Percentiles rank a stretch among this genome's conserved stretches.
Evolutionary conservation across 1,140 invertebrate genomes (phyloP).

Genomic region (Mya arenaria): DNA sequence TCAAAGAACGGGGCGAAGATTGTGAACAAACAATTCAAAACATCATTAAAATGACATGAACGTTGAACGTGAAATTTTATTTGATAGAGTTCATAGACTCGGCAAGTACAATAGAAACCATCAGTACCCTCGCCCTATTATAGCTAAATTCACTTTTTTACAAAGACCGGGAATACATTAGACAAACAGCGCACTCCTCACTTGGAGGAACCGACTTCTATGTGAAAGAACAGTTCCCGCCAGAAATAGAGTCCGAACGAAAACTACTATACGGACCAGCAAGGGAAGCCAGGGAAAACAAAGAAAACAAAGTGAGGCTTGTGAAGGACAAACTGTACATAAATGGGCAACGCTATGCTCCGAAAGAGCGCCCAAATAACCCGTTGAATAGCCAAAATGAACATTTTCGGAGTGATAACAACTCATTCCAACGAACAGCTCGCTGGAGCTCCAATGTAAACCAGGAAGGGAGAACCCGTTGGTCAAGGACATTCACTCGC

Average conservation of each 20-base stretch:
- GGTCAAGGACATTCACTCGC: not conserved
- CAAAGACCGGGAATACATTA: constrained; percentile 2
- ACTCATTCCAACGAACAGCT: not conserved
- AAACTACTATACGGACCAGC: not conserved
- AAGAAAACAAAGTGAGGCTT: not conserved
- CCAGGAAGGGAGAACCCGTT: too few species aligned
- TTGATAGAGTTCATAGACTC: constrained; percentile 9
- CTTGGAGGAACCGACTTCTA: not conserved
- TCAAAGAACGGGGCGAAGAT: not conserved
- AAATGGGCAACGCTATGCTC: not conserved
- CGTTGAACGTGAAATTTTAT: not conserved
- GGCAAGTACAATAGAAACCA: not conserved
- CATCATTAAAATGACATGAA: not conserved
- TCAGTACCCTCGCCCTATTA: not conserved
- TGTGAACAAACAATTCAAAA: not conserved
- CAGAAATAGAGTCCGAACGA: not conserved
- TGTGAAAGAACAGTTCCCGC: constrained; percentile 12
- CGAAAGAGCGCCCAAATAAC: not conserved
- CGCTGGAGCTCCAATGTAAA: not conserved
- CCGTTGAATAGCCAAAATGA: not conserved
- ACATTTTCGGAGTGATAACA: not conserved
- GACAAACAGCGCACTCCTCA: not conserved
- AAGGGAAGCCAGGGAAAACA: not conserved
- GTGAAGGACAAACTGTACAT: constrained; percentile 11
- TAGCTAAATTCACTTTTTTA: not conserved